Evolutionary conservation across 1,140 invertebrate genomes (phyloP), one percentile per base, ranked within the genome.

Genomic region (Heliconius hewitsoni): DNA sequence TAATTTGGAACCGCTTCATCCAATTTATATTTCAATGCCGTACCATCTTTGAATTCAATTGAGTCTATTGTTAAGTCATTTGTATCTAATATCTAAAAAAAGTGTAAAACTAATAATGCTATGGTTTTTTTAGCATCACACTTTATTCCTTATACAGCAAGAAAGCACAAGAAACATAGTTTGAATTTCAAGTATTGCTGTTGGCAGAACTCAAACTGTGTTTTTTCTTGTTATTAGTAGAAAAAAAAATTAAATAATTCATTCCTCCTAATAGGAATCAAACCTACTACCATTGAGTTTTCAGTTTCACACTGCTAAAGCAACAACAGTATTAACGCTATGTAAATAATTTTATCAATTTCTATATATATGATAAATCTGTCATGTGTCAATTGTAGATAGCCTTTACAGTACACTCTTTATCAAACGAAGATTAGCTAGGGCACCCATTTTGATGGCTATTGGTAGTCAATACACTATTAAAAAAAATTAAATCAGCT

Each of bases 61-160:
- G 93, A 91, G 50, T 94, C 90, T 81, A 99, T 96, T 18, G 93
- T 96, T 19, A 98, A 91, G 83, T 97, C 96, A 83, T 96, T 95
- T 11, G 96, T 96, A 95, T 99, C 98, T 81, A 99, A 94, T 87
- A 98, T 94, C 98, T 98, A 83, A 80, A 90, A 90, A 71, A 2
- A n/a, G 30, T 13, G 11, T 23, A 60, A 60, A 23, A 1, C 6
- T 19, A 60, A 60, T 11, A 23, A 60, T 60, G n/a, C 50, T 52
- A 16, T 46, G 42, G 42, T 46, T 46, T 46, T 1, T 46, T 46
- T 0, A 1, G 3, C 13, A 16, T 16, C 3, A 46, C 1, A 46
- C 42, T 46, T 46, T 46, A 46, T 16, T 46, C 4, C 42, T 16
- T 46, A 46, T 46, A 16, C 16, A 46, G 42, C 50, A 52, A 52